Base-by-base conservation (phyloP, 2,797 vertebrate species). In the Mallotus villosus region DNA sequence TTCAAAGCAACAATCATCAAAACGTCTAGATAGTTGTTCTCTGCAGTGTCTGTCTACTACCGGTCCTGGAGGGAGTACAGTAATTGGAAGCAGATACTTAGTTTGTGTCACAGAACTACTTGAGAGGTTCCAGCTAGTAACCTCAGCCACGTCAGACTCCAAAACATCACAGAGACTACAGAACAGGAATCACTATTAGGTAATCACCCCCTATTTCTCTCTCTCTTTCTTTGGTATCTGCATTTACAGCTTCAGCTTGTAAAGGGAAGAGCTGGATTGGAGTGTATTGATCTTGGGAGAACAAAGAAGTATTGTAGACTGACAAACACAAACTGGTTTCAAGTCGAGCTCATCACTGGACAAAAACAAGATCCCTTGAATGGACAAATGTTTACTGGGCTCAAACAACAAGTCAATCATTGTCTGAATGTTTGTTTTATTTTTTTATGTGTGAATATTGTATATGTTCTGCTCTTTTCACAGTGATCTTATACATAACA, bases 201-300 rank as follows among this genome's bases (percentile, higher is more conserved):
- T 29, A 87, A 16, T 22, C 34, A 9, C 53, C 6, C 5, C 12
- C 51, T 63, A 32, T 29, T 51, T 64, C 51, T 74, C 59, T 70
- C 77, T 81, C 73, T 83, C 79, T 68, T 81, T 67, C 34, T 80
- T 37, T 11, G 8, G 34, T 89, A 91, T 92, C 90, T 84, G 84
- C 85, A 87, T 86, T 82, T 86, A 86, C 89, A 81, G 90, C 88
- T 88, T 88, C 89, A 81, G 90, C 88, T 88, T 88, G 85, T 91
- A 87, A 84, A 84, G 85, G 82, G 71, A 74, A 83, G 83, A 77
- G 83, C 75, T 80, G 76, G 81, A 86, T 78, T 84, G 82, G 90
- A 88, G 89, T 75, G 84, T 91, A 91, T 93, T 91, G 91, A 93
- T 92, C 85, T 86, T 73, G 8, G 72, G 78, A 68, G 80, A 81